Evolutionary conservation across 2,888 invertebrate genomes (phyloP), one percentile per base, ranked within the genome.

Genomic region (Operophtera brumata): DNA sequence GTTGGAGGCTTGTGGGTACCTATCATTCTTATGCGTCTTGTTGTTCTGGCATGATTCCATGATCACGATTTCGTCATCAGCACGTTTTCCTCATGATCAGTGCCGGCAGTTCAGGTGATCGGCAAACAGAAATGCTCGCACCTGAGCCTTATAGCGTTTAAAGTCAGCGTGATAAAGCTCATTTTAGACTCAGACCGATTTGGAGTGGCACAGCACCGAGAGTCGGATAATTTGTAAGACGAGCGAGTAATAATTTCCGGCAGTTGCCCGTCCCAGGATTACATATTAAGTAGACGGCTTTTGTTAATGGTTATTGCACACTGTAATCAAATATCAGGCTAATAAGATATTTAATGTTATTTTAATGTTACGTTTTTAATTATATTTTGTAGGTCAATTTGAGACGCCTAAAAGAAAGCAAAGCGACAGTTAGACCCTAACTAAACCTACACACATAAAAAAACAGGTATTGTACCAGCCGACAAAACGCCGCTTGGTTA

Each of bases 171-270:
- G 1, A 48, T 35, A 54, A 12, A 34, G 40, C 12, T 35, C 37
- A 44, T 40, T 40, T 48, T 35, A 36, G n/a, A 48, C 11, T 35
- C 9, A 44, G n/a, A 10, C 71, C 67, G 28, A 13, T 44, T n/a
- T 8, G 6, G 37, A 54, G 40, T 45, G 48, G 25, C 35, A 45
- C 13, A 13, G 40, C 12, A 6, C 28, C 28, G 64, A 67, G 73
- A 72, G 68, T 73, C 68, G 75, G 73, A 75, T 82, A 84, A 85
- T 84, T 86, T 86, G 85, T 84, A 78, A 81, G 78, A 76, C 80
- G 70, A 77, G 74, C 76, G 75, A 76, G 77, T 80, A 80, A 84
- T 83, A 83, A 84, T 81, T 84, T 78, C 76, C 80, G 66, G 47
- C 47, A 51, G 50, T 59, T 59, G 58, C 46, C 49, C 41, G 41